phyloP scores from a whole-genome alignment of 2,113 vertebrate species.

The Reinhardtius hippoglossoides region DNA sequence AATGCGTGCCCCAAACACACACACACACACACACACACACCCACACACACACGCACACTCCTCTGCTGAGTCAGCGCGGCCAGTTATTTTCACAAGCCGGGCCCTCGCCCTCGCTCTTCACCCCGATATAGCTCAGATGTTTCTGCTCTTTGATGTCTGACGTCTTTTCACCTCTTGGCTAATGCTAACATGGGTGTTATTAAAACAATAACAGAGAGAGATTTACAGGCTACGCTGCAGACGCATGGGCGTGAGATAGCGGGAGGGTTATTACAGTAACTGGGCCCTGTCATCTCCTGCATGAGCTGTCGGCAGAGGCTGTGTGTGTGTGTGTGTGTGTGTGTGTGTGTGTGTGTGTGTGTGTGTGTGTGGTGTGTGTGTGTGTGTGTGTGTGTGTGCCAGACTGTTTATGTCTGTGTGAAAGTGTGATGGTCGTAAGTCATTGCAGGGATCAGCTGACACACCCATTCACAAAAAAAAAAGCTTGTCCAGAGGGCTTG shows the following conservation, averaged over 20 bases:
- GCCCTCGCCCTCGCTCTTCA: constrained; percentile 57
- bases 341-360: constrained; percentile 17
- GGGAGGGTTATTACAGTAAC: constrained; percentile 61
- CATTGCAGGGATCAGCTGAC: not conserved
- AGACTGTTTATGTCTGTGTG: constrained; percentile 26
- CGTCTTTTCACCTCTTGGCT: constrained; percentile 58
- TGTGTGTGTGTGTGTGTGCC: constrained; percentile 19
- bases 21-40: not conserved
- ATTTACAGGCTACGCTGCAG: constrained; percentile 67
- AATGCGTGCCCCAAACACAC: constrained; percentile 30
- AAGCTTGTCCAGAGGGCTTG: not conserved
- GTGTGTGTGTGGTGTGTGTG: constrained; percentile 15
- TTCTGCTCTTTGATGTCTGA: constrained; percentile 64
- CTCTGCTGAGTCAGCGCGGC: constrained; percentile 71
- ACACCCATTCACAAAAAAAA: not conserved
- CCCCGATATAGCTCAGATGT: constrained; percentile 56
- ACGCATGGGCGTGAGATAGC: constrained; percentile 67
- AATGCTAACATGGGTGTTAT: constrained; percentile 69
- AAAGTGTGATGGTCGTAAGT: constrained; percentile 12
- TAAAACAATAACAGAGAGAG: constrained; percentile 70
- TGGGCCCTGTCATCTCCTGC: constrained; percentile 54
- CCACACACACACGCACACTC: not conserved
- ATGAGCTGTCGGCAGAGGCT: constrained; percentile 32
- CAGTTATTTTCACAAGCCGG: constrained; percentile 76
- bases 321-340: constrained; percentile 12